Percentiles rank a stretch among this genome's conserved stretches.
Conservation (phyloP, 2,113 vertebrate genomes). For the Saguinus midas region DNA sequence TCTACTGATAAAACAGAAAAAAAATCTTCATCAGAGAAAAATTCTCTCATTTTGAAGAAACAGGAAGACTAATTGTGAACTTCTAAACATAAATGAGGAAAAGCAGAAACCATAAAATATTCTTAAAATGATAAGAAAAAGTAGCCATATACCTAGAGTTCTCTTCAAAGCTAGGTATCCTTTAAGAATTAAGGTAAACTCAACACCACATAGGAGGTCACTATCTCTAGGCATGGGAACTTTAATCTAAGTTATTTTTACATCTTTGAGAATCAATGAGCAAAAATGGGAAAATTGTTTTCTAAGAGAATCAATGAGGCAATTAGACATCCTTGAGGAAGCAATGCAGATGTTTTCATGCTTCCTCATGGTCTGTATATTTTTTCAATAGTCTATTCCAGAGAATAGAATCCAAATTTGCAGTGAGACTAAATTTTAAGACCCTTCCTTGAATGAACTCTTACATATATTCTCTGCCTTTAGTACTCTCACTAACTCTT, state of each 20-base stretch:
- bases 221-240: not conserved
- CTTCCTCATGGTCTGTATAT: fast-evolving
- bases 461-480: not conserved
- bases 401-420: not conserved
- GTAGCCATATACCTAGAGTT: too few relatives aligned
- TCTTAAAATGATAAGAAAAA: too few relatives aligned
- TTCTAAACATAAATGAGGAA: too few relatives aligned
- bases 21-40: too few relatives aligned
- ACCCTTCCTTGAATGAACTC: not conserved
- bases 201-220: not conserved
- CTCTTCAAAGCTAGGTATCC: too few relatives aligned
- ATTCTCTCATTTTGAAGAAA: too few relatives aligned
- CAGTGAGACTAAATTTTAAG: not conserved
- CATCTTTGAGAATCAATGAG: not conserved
- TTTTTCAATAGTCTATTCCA: not conserved
- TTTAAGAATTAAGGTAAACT: not conserved
- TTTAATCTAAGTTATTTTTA: not conserved
- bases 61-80: too few relatives aligned
- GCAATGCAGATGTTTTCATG: not conserved
- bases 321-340: not conserved
- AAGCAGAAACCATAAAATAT: too few relatives aligned
- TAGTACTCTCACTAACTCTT: not conserved
- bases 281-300: not conserved
- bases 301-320: not conserved
- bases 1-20: too few relatives aligned